Percentiles rank a stretch among this genome's conserved stretches.
Conservation (phyloP, 2,113 vertebrate species). For the Leucopsar rothschildi region DNA sequence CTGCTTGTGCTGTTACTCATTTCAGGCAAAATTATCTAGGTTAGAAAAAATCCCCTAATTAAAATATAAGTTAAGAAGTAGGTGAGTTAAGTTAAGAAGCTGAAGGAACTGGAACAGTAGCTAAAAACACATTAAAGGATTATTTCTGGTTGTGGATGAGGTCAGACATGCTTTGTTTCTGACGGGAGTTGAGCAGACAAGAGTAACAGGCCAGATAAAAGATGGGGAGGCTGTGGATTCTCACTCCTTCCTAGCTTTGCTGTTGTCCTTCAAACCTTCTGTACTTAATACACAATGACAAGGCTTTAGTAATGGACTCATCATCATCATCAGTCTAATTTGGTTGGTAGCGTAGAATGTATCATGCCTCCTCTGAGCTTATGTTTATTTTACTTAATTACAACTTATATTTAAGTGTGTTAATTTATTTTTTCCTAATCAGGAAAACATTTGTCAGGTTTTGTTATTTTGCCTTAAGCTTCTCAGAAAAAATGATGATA, state of each 20-base stretch:
- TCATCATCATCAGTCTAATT: neutral
- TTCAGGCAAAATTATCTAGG: slow-evolving; percentile 1
- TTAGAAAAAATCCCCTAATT: slow-evolving; percentile 40
- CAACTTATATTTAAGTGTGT: neutral
- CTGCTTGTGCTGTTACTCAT: neutral
- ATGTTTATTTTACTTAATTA: neutral
- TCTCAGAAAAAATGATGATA: neutral
- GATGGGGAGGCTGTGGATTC: neutral
- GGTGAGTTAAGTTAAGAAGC: neutral
- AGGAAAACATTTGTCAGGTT: neutral
- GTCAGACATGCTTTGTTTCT: slow-evolving; percentile 38
- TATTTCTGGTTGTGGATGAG: slow-evolving; percentile 38
- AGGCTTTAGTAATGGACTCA: neutral
- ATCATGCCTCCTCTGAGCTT: neutral
- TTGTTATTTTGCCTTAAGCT: neutral
- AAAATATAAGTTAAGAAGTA: slow-evolving; percentile 18
- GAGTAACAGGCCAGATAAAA: neutral
- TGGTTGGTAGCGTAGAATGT: neutral
- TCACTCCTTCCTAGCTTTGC: neutral
- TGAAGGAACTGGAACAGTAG: slow-evolving; percentile 25
- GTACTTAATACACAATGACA: neutral
- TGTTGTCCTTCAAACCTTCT: neutral
- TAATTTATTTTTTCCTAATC: slow-evolving; percentile 20
- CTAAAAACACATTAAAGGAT: slow-evolving; percentile 45
- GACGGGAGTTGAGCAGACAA: neutral